These are phyloP conservation scores for Ennomos quercinarius DNA, from an alignment of 2,888 invertebrate genomes.

Conservation along the genomic window DNA sequence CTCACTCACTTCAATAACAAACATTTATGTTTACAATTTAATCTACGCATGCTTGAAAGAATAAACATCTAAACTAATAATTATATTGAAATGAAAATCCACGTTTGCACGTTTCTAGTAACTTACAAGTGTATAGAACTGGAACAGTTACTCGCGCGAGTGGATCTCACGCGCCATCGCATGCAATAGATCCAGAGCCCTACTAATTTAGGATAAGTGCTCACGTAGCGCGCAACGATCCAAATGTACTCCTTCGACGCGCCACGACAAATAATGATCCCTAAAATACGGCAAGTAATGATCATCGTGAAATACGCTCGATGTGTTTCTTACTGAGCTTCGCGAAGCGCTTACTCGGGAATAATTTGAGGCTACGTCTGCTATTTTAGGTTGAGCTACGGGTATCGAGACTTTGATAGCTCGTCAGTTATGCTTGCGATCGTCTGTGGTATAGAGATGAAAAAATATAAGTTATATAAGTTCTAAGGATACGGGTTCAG, in stretches of 20 bases:
- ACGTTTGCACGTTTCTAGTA: slow-evolving; percentile 1
- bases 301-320: slow-evolving; percentile 47
- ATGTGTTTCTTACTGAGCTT: slow-evolving; percentile 41
- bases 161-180: slow-evolving; percentile 67
- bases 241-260: slow-evolving; percentile 62
- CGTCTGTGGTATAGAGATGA: too few relatives aligned
- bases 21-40: too few relatives aligned
- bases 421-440: too few relatives aligned
- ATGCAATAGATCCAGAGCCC: slow-evolving; percentile 57
- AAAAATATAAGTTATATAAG: too few relatives aligned
- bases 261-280: slow-evolving; percentile 55
- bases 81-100: neutral
- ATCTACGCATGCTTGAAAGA: too few relatives aligned
- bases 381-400: slow-evolving; percentile 9
- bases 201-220: slow-evolving; percentile 78
- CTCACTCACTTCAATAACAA: too few relatives aligned
- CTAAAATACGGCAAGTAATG: slow-evolving; percentile 34
- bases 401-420: slow-evolving; percentile 20
- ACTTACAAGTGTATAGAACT: slow-evolving; percentile 45
- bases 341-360: slow-evolving; percentile 24
- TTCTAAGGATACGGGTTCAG: too few relatives aligned
- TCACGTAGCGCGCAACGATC: slow-evolving; percentile 68
- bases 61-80: neutral
- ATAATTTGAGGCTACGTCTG: slow-evolving; percentile 21
- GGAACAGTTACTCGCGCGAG: slow-evolving; percentile 46